phyloP scores from a whole-genome alignment of 2,797 vertebrate species.

The Macropus fuliginosus region DNA sequence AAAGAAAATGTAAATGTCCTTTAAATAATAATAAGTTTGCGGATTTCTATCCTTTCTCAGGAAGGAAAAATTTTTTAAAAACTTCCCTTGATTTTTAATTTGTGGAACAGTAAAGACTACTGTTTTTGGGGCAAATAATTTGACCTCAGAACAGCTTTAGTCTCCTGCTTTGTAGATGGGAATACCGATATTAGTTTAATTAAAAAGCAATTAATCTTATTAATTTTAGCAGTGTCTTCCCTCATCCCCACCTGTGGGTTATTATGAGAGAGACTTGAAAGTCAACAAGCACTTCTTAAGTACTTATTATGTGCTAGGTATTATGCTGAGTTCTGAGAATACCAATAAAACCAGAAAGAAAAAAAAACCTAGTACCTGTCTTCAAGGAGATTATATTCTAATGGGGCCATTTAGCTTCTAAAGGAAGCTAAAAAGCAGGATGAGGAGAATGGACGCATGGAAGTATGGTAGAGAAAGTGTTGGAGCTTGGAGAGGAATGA shows the following conservation, averaged over 20 bases:
- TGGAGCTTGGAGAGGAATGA: neutral
- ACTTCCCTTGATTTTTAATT: constrained; percentile 13
- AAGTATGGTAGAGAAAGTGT: neutral
- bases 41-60: constrained; percentile 22
- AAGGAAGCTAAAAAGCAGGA: neutral
- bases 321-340: neutral
- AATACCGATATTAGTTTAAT: neutral
- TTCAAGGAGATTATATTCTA: neutral
- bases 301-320: neutral
- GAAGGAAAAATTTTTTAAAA: constrained; percentile 33
- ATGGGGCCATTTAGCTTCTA: neutral
- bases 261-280: neutral
- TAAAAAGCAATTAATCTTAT: neutral
- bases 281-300: neutral
- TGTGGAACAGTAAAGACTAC: neutral
- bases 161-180: neutral
- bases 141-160: neutral
- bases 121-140: neutral
- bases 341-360: neutral
- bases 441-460: neutral
- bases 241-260: neutral
- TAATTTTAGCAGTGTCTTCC: neutral
- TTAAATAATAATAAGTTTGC: constrained; percentile 36
- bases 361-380: neutral
- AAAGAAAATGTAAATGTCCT: neutral